Evolutionary conservation across 2,113 vertebrate genomes (phyloP), one percentile per base, ranked within the genome.

Genomic region (Stegostoma tigrinum): DNA sequence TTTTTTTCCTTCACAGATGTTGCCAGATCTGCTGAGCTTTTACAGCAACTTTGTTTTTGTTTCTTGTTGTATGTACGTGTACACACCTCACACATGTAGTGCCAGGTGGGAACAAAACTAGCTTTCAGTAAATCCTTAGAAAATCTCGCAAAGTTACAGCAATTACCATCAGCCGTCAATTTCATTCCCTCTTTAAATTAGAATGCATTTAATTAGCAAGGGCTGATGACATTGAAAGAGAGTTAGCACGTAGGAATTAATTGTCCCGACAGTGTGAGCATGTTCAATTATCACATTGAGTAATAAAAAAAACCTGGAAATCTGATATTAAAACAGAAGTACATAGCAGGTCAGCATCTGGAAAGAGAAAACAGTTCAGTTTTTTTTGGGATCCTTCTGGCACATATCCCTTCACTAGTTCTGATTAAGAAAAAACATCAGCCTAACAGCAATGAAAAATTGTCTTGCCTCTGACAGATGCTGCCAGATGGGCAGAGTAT

Each of bases 141-240:
- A 38, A 66, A n/a, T 38, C 64, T 67, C 85, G 0, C 55, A 61
- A 87, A 87, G 12, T 87, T 87, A 21, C 34, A 93, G 34, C 19
- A 93, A 45, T 93, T 66, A 66, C n/a, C 89, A 64, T 61, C 14
- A 93, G 34, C 15, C 61, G 19, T 66, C 30, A 55, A 38, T 93
- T 93, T 93, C 89, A 93, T 93, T 83, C 80, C 19, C 80, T 83
- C 34, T 38, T 93, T 64, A 93, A 93, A 93, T 93, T 93, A 34
- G 66, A 66, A 93, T 93, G 89, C 89, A 66, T 93, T 66, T 93
- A 93, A 93, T 66, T 93, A 21, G 34, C 34, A n/a, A 66, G 48
- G 5, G 87, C 87, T 91, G 87, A 64, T 91, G 89, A 93, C 89
- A 67, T 66, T 93, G 89, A 64, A n/a, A 93, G 61, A 64, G 61